A percentile compares a stretch with the other conserved stretches of the same genome.
phyloP scores from a whole-genome alignment of 1,140 invertebrate genomes.

The Ceratosolen fusciceps region DNA sequence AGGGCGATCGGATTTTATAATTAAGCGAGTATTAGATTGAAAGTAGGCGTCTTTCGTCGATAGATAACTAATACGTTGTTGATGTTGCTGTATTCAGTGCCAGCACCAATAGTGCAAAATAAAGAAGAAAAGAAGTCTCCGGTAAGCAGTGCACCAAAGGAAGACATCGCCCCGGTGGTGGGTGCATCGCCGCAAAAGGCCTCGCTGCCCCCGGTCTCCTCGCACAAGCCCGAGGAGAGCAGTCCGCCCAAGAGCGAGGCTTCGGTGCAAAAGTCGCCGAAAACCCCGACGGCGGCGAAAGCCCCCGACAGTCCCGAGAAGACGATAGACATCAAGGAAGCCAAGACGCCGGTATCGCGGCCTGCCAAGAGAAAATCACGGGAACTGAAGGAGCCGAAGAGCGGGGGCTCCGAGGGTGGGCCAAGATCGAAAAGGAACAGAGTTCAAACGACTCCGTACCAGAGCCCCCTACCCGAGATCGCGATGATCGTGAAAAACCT shows the following conservation, averaged over 20 bases:
- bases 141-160: slow-evolving; percentile 56
- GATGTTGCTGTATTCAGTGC: slow-evolving; percentile 19
- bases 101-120: slow-evolving; percentile 51
- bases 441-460: slow-evolving; percentile 83
- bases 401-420: slow-evolving; percentile 58
- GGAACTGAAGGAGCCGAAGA: slow-evolving; percentile 66
- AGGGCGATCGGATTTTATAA: no score
- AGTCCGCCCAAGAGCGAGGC: slow-evolving; percentile 49
- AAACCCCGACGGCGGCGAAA: slow-evolving; percentile 37
- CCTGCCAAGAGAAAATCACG: slow-evolving; percentile 66
- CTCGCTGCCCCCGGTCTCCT: slow-evolving; percentile 51
- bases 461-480: slow-evolving; percentile 84
- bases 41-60: no score
- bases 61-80: no score
- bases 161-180: slow-evolving; percentile 48
- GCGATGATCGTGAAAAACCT: slow-evolving; percentile 81
- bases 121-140: slow-evolving; percentile 65
- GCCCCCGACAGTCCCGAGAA: slow-evolving; percentile 48
- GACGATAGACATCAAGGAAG: slow-evolving; percentile 55
- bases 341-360: slow-evolving; percentile 39
- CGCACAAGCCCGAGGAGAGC: slow-evolving; percentile 56
- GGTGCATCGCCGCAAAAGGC: slow-evolving; percentile 53
- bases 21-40: no score
- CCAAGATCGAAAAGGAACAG: slow-evolving; percentile 74
- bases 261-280: slow-evolving; percentile 46